Evolutionary conservation across 2,888 invertebrate species (phyloP).

Genomic region (Amitus sp.): DNA sequence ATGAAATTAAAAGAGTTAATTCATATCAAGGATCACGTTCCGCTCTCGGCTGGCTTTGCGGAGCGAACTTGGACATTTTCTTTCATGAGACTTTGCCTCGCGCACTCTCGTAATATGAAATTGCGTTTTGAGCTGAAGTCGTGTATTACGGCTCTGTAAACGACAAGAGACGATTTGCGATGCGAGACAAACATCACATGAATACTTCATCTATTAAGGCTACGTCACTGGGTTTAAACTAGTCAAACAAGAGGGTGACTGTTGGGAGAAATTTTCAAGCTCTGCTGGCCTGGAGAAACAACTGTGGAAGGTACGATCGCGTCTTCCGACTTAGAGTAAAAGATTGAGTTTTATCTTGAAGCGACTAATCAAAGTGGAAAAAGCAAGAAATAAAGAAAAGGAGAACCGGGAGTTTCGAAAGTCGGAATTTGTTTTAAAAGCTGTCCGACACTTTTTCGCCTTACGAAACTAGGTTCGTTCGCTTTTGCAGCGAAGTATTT

Average conservation of each 20-base stretch:
- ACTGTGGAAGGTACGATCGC: too few species aligned
- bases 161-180: background rate
- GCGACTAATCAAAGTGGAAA: background rate
- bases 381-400: background rate
- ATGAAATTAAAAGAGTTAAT: slow-evolving; percentile 59
- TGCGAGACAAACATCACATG: too few species aligned
- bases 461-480: slow-evolving; percentile 14
- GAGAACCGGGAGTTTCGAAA: slow-evolving; percentile 16
- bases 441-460: slow-evolving; percentile 17
- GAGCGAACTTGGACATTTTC: slow-evolving; percentile 40
- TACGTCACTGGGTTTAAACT: too few species aligned
- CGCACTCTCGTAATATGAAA: slow-evolving; percentile 17
- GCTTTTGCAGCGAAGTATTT: slow-evolving; percentile 15
- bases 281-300: too few species aligned
- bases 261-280: too few species aligned
- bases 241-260: too few species aligned
- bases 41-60: slow-evolving; percentile 41
- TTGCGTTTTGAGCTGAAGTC: slow-evolving; percentile 10
- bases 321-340: background rate
- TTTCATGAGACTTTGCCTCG: slow-evolving; percentile 45
- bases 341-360: background rate
- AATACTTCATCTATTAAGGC: too few species aligned
- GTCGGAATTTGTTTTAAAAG: slow-evolving; percentile 30
- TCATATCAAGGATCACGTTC: slow-evolving; percentile 62
- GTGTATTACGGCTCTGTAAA: background rate